Base-by-base conservation (phyloP, 2,888 invertebrate genomes). In the Trichacis sp. region DNA sequence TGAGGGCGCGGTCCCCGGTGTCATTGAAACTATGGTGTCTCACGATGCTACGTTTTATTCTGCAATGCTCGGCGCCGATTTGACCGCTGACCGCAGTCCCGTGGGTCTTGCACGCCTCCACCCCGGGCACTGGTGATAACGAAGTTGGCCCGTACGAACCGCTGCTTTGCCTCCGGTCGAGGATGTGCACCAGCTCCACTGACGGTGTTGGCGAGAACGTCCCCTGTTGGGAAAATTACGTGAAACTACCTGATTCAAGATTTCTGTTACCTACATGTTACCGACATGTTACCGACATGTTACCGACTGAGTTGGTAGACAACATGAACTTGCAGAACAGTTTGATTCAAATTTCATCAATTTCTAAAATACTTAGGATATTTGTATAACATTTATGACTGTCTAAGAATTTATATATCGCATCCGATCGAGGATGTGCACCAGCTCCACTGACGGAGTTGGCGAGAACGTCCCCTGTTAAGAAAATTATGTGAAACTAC, bases 11-110 rank as follows among this genome's bases (percentile, higher is more conserved):
- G 63, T 84, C 84, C n/a, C 83, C 83, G 19, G 84, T 83, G 47
- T 84, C 84, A 67, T 84, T 84, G 63, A 84, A 84, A 57, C 84
- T 84, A 68, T 84, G 84, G 72, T 84, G 84, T 73, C 84, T 82
- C 56, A 84, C 84, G 40, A 84, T 84, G 43, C 83, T 83, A 20
- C 84, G 78, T 55, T 84, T 84, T 43, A 84, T 83, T 52, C 81
- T 74, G 62, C 84, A 84, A 47, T 83, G 79, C 38, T 84, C 84
- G 58, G 76, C 82, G 0, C 82, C 83, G 19, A 58, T 63, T 47
- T 82, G 81, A 1, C 84, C 84, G 14, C 78, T 77, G 18, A 76
- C 64, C 18, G 84, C 83, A 1, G 84, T 84, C 19, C 83, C 83
- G 36, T 84, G 84, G 11, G 83, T 84, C 51, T 82, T 83, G 60